A percentile compares a stretch with the other conserved stretches of the same genome.
Evolutionary conservation across 2,888 invertebrate species (phyloP).

Genomic region (Tetropium fuscum): DNA sequence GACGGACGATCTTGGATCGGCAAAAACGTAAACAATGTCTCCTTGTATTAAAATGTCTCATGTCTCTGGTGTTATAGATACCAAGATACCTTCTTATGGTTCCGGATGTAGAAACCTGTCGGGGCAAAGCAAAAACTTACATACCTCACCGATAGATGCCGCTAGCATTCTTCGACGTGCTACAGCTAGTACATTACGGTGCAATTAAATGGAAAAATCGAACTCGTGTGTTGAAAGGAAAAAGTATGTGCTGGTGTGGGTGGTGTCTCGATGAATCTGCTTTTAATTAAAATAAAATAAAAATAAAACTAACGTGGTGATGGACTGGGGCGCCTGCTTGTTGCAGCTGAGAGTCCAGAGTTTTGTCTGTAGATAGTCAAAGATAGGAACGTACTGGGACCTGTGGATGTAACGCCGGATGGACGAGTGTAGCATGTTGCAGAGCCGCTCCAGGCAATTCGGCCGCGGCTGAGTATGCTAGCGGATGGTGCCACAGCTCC

Average conservation of each 20-base stretch:
- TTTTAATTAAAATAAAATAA: slow-evolving; percentile 44
- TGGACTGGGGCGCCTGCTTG: slow-evolving; percentile 69
- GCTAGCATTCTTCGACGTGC: too few species aligned
- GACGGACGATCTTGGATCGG: too few species aligned
- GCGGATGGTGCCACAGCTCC: slow-evolving; percentile 94
- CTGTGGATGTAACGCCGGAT: slow-evolving; percentile 98
- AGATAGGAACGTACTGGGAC: slow-evolving; percentile 97
- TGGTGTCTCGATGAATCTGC: slow-evolving; percentile 10
- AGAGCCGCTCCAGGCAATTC: slow-evolving; percentile 74
- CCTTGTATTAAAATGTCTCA: too few species aligned
- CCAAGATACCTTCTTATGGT: too few species aligned
- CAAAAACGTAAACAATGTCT: too few species aligned
- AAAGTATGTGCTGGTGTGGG: not conserved
- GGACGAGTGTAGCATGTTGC: slow-evolving; percentile 91
- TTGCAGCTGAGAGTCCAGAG: slow-evolving; percentile 64
- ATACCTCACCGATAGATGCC: too few species aligned
- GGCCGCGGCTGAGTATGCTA: slow-evolving; percentile 81
- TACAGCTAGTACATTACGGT: too few species aligned
- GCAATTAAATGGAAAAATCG: too few species aligned
- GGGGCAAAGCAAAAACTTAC: too few species aligned
- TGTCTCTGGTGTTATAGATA: too few species aligned
- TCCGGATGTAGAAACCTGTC: too few species aligned
- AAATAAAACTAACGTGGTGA: slow-evolving; percentile 68
- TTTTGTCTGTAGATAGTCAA: slow-evolving; percentile 95
- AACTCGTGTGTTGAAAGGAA: too few species aligned